Base-by-base conservation (phyloP, 2,888 invertebrate genomes). In the Xestia ashworthii region DNA sequence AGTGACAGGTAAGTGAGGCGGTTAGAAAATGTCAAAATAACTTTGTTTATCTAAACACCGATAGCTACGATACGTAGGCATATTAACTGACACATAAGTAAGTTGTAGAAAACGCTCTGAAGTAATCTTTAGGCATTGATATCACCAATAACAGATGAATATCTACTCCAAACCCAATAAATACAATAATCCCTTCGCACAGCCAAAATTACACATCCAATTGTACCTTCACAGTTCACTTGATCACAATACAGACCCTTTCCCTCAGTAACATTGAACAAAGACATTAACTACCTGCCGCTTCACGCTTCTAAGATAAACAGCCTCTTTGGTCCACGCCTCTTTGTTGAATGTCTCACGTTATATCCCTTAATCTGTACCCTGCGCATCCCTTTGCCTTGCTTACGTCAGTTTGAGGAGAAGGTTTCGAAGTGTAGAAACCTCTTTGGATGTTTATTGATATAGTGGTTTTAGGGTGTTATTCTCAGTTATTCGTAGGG, bases 321-420 rank as follows among this genome's bases (percentile, higher is more conserved):
- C 84, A 86, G 74, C 74, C 70, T 74, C 70, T 76, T 68, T 80
- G 64, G 64, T 74, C 66, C 46, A 67, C 48, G 67, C 66, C 80
- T 74, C 80, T 74, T 70, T 70, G 80, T 74, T 60, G 69, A 58
- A 77, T 67, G 32, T 64, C 58, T 62, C 65, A 16, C 62, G 44
- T 76, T 78, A 74, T 65, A 84, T 78, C 76, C 81, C 74, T 81
- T 84, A 85, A 87, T 88, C 80, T 87, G 74, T 69, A 79, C 69
- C 69, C 22, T 5, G 22, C n/a, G 48, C 58, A 65, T 68, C 82
- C 70, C 64, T 65, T 68, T n/a, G 4, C 32, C 62, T 50, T 66
- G 60, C 71, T 58, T 16, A 71, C 32, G 48, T 69, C 44, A 69
- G 50, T 73, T 80, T 64, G 74, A 74, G 50, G 53, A 48, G 55